Base-by-base conservation (phyloP, 2,797 vertebrate genomes). In the Phalanger gymnotis region DNA sequence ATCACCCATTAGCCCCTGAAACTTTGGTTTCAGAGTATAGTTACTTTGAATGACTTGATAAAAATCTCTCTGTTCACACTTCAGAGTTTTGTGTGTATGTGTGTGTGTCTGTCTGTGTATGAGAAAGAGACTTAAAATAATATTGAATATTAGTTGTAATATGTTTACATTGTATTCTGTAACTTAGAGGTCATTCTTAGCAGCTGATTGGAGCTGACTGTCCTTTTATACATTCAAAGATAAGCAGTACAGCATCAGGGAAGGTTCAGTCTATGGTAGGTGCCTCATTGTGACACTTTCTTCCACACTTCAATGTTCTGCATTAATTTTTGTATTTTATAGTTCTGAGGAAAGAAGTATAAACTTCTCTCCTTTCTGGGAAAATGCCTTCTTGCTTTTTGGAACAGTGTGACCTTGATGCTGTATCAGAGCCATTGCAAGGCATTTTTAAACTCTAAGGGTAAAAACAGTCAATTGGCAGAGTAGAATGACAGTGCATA, bases 1-100 rank as follows among this genome's bases (percentile, higher is more conserved):
- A 27, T 56, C 55, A 51, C 52, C 34, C 40, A 90, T 27, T 73
- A 12, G 19, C 90, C 54, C 90, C 47, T 89, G 56, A 34, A 91
- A 55, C 53, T 90, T 95, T 95, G 81, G 81, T 93, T 94, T 55
- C 92, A 58, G 14, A 53, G 47, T 92, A 13, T 51, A 9, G 92
- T 56, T 93, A 55, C 93, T 93, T 47, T 53, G 94, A 90, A 94
- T 53, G 90, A 4, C 31, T 54, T 87, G 90, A 27, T 54, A 97
- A 91, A 90, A 96, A 87, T 95, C 92, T 92, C 89, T 92, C 93
- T 66, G 93, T 92, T 57, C 28, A 91, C 10, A 61, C 0, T 22
- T 81, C 66, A 89, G 58, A 93, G 90, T 47, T 54, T 5, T 19
- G 19, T 40, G 4, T 51, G 9, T 54, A 51, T 25, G 47, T 22